Evolutionary conservation across 2,113 vertebrate species (phyloP), one percentile per base, ranked within the genome.

Genomic region (Heliornis fulica): DNA sequence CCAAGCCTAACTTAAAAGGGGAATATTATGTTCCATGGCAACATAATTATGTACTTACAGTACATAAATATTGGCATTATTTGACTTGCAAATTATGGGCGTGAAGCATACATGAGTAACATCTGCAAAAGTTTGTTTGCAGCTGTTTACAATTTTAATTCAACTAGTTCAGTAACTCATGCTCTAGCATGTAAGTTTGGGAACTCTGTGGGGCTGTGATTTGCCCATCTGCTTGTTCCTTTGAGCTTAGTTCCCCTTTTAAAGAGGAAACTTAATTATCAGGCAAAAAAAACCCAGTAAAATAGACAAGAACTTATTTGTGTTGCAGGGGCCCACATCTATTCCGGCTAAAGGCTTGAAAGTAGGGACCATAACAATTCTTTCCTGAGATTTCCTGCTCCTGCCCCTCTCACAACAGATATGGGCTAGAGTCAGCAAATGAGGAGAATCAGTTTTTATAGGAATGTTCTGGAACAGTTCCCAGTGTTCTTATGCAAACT

Each of bases 1-100:
- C 66, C 34, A 34, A 88, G 54, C 36, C 26, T 25, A 43, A 60
- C 56, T 89, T 90, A 43, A 1, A 65, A 28, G 36, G 74, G 57
- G 48, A 69, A 63, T 91, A 71, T 89, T 87, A 36, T 32, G 41
- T 83, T 86, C 83, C 7, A 3, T 81, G 68, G 93, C 71, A 95
- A 87, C 60, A 23, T 91, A 83, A 95, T 95, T 94, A 92, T n/a
- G 38, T 66, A 46, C 69, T 94, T 94, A 56, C 4, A 78, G 76
- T 74, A 78, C 56, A 76, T 89, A 97, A 97, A 97, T 94, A 94
- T 71, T 94, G 89, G 76, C 72, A 84, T 91, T 92, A 81, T 76
- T 95, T 93, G 83, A 92, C 80, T 94, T 95, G 91, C 89, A 97
- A 94, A 96, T 97, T 41, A 81, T 78, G 94, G 95, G 96, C 89